Conservation (phyloP, 2,113 vertebrate genomes). For the Phodopus roborovskii region DNA sequence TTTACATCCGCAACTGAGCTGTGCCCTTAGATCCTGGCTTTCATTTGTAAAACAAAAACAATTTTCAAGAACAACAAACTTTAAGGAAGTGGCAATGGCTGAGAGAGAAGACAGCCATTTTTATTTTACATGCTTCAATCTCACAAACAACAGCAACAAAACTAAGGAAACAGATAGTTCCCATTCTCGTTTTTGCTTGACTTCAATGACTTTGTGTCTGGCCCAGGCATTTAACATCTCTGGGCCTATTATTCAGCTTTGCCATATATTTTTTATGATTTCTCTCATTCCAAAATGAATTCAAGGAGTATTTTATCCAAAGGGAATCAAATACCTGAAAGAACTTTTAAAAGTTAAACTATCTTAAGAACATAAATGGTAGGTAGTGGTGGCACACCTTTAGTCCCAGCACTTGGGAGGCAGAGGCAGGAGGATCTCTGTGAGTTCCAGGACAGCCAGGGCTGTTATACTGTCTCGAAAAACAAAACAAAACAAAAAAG, state of each 20-base stretch:
- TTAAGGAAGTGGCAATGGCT: constrained; percentile 8
- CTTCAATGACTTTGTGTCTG: not conserved
- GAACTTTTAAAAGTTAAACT: constrained; percentile 23
- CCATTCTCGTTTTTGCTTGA: not conserved
- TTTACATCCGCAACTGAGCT: not conserved
- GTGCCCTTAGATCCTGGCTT: not conserved
- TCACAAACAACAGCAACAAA: constrained; percentile 19
- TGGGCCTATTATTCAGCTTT: constrained; percentile 4
- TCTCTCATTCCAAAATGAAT: constrained; percentile 16
- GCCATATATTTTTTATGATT: constrained; percentile 14
- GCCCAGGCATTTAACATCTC: not conserved
- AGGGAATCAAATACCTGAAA: not conserved
- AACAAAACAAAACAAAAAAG: too few relatives aligned
- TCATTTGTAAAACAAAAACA: constrained; percentile 39
- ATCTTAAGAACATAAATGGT: not conserved
- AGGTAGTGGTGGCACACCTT: too few relatives aligned
- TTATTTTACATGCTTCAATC: not conserved
- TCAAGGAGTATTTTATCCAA: constrained; percentile 17
- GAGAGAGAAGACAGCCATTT: not conserved
- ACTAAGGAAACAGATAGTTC: not conserved
- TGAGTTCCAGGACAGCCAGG: too few relatives aligned
- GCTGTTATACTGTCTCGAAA: too few relatives aligned
- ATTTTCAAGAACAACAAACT: not conserved
- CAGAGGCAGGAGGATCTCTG: too few relatives aligned
- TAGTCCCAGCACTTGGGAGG: too few relatives aligned